These are phyloP conservation scores for Sakesphorus luctuosus DNA, from an alignment of 2,113 vertebrate genomes.

Conservation along the genomic window DNA sequence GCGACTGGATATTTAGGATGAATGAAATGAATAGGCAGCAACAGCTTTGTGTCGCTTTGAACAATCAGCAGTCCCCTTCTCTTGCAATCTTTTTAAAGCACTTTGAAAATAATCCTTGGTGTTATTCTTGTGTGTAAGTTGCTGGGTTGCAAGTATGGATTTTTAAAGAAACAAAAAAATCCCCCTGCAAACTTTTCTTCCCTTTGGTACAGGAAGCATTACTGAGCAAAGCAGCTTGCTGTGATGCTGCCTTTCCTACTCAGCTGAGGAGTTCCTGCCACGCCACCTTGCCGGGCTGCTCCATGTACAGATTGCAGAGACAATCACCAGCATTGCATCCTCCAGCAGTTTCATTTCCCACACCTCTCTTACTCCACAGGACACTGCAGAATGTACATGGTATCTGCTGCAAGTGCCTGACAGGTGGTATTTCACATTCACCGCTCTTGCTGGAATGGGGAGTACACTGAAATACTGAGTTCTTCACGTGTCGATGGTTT, in stretches of 20 bases:
- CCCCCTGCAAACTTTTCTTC: not conserved
- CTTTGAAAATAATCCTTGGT: conserved; percentile 19
- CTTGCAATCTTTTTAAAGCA: not conserved
- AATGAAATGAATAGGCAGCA: conserved; percentile 54
- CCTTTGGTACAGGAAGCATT: not conserved
- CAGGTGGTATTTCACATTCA: conserved; percentile 23
- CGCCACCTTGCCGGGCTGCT: not conserved
- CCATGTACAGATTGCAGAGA: not conserved
- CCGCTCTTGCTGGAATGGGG: not conserved
- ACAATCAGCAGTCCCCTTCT: conserved; percentile 7
- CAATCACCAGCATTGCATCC: not conserved
- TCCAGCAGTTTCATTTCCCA: not conserved
- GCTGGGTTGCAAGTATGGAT: not conserved
- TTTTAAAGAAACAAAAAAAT: not conserved
- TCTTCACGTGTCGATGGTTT: conserved; percentile 52
- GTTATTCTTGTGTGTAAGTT: not conserved
- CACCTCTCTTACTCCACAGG: not conserved
- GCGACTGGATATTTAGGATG: conserved; percentile 14
- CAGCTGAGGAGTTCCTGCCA: not conserved
- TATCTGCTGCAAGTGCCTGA: not conserved
- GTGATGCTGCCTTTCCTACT: not conserved
- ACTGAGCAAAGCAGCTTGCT: not conserved
- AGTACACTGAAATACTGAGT: not conserved
- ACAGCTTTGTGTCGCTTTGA: conserved; percentile 28
- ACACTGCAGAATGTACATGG: not conserved